These are phyloP conservation scores for Scyliorhinus canicula DNA, from an alignment of 2,797 vertebrate genomes.

Conservation along the genomic window DNA sequence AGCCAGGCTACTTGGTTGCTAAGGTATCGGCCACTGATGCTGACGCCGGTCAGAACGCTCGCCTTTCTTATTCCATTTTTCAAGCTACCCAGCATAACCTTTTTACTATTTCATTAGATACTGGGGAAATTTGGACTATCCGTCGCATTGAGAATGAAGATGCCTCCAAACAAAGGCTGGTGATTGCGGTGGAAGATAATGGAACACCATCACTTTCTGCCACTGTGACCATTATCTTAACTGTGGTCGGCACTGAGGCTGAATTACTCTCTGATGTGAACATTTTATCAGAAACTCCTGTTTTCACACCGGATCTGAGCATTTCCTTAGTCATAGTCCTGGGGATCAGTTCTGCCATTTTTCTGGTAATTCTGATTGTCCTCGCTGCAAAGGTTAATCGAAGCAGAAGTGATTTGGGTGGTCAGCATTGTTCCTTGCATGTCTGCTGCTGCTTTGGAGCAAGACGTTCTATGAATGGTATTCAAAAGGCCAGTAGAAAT, in stretches of 20 bases:
- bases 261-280: background rate
- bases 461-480: conserved; percentile 9
- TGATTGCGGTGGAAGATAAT: background rate
- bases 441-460: background rate
- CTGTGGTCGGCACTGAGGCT: background rate
- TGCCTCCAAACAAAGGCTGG: background rate
- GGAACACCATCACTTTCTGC: conserved; percentile 14
- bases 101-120: background rate
- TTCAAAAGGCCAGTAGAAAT: background rate
- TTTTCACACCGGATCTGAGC: conserved; percentile 48
- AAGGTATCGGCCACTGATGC: conserved; percentile 19
- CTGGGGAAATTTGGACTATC: conserved; percentile 13
- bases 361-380: conserved; percentile 52
- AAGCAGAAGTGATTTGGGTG: conserved; percentile 56
- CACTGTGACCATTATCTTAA: background rate
- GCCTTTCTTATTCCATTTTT: background rate
- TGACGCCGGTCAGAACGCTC: background rate
- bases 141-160: background rate
- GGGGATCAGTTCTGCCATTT: conserved; percentile 57
- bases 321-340: conserved; percentile 62
- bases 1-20: background rate
- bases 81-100: background rate
- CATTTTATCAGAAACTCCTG: background rate
- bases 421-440: background rate
- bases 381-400: conserved; percentile 51